Evolutionary conservation across 1,140 invertebrate species (phyloP).

Genomic region (Uloborus diversus): DNA sequence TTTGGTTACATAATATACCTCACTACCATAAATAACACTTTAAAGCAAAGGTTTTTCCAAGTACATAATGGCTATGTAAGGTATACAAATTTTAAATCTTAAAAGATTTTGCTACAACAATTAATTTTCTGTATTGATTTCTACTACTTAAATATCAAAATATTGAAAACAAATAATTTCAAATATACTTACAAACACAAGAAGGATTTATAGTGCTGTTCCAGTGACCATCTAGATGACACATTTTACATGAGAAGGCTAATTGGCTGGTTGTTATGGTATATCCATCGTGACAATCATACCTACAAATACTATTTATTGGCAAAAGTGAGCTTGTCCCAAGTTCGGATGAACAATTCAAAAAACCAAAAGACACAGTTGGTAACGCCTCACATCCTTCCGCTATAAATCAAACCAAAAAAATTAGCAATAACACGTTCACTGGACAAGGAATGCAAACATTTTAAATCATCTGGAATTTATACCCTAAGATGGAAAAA

Average conservation of each 20-base stretch:
- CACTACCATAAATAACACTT: too few species aligned
- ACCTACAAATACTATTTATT: slow-evolving; percentile 14
- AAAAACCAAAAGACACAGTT: not conserved
- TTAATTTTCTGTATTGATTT: not conserved
- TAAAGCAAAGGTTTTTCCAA: too few species aligned
- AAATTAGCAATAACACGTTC: not conserved
- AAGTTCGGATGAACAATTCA: not conserved
- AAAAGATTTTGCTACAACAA: too few species aligned
- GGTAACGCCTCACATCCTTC: not conserved
- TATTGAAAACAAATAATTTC: too few species aligned
- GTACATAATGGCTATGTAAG: too few species aligned
- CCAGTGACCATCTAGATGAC: not conserved
- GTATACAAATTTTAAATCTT: too few species aligned
- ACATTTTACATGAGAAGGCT: not conserved
- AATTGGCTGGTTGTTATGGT: slow-evolving; percentile 18
- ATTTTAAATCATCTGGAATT: not conserved
- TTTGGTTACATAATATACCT: too few species aligned
- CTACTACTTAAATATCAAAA: not conserved
- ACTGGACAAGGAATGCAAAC: not conserved
- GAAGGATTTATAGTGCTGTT: not conserved
- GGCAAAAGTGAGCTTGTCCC: not conserved
- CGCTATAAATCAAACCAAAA: too few species aligned
- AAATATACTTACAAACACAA: slow-evolving; percentile 34
- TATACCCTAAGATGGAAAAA: too few species aligned
- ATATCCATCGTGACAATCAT: slow-evolving; percentile 35